Evolutionary conservation across 1,140 invertebrate genomes (phyloP), one percentile per base, ranked within the genome.

Genomic region (Zaprionus gabonicus): DNA sequence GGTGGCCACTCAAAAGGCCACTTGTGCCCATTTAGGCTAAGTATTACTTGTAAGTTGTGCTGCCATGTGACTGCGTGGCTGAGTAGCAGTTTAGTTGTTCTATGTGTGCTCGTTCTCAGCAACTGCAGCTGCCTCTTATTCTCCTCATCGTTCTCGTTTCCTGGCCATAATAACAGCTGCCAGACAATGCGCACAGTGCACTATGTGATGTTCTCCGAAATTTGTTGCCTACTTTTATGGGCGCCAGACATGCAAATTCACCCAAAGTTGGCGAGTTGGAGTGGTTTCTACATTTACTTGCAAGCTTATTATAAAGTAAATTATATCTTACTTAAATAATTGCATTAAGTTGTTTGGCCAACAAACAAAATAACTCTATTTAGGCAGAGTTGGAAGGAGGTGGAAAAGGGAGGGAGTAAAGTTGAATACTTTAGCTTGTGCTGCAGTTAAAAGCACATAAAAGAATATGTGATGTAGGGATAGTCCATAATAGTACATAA

Each of bases 11-110:
- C 83, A 75, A 64, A 64, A 67, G 75, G 75, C 76, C 83, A 86
- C 83, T 86, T 86, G 83, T 78, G 77, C 83, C 83, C 83, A 86
- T 86, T 86, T 86, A 86, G 73, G 77, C 79, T 86, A 88, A 86
- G 83, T 86, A 86, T 86, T 86, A 86, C 83, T 86, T 86, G 83
- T 86, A 86, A 88, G 80, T 86, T 78, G 31, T 34, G 31, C 31
- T 85, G 82, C 82, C 82, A 85, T 86, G 82, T 84, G 82, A 84
- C 82, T 84, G 82, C 81, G 67, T 71, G 81, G 76, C 72, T 84
- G 82, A 85, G 71, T 78, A 75, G 76, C 76, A 83, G 81, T 77
- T 75, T 71, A 75, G 72, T 75, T 71, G 57, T 36, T 55, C 6
- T 71, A 36, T 5, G 65, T 71, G 41, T 59, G 36, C 55, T 59